Base-by-base conservation (phyloP, 1,140 invertebrate species). In the Diachasmimorpha longicaudata region DNA sequence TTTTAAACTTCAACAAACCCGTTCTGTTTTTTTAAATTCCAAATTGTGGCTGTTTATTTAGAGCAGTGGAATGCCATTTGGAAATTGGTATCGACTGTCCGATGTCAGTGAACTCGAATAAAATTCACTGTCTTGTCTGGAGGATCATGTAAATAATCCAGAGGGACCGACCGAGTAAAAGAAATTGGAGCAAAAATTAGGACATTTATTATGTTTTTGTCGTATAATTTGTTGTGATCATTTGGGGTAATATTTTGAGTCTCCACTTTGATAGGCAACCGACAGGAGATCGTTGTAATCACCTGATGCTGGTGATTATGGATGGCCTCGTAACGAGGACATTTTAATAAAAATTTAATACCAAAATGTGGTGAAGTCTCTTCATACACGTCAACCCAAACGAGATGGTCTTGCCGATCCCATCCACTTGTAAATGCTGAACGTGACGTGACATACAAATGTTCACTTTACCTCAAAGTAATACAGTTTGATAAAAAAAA, bases 361-460 rank as follows among this genome's bases (percentile, higher is more conserved):
- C 14, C 6, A 19, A 52, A 52, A 52, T 16, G 14, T 52, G 11
- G 48, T 42, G 39, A 42, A 10, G 39, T 42, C 39, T 9, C 39
- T 42, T 13, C 39, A 42, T 63, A 23, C 58, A 13, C 58, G 23
- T 63, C 58, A 63, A 63, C 19, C 58, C 58, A 63, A 52, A 52
- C 48, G n/a, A n/a, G 48, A n/a, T 19, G 48, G 16, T 63, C 58
- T 13, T 23, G 21, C 23, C 23, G 13, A 63, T 21, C 58, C 48
- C 48, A 52, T 52, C 48, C 9, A 23, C 58, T 63, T 63, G 58
- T 63, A 63, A 63, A 63, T 63, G 58, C 23, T 44, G 81, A 74
- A 81, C 80, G 82, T 81, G 81, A 83, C 79, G 78, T 67, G 78
- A 44, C 72, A 76, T 67, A 72, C 80, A 81, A 83, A 83, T 66